Evolutionary conservation across 2,113 vertebrate genomes (phyloP).

Genomic region (Campylomormyrus tamandua): DNA sequence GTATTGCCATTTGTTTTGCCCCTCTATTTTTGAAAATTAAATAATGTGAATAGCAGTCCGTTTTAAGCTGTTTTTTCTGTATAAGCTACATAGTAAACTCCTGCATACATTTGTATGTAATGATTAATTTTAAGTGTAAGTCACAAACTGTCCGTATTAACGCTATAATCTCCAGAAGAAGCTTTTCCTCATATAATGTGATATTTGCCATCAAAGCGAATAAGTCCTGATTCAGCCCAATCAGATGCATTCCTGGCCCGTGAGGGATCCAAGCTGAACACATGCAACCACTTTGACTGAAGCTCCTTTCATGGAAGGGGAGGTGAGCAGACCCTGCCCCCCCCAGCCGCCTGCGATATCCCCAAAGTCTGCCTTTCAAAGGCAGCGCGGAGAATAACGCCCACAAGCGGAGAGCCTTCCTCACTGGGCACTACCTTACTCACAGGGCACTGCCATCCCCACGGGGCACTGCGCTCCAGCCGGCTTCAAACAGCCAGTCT

Average conservation of each 20-base stretch:
- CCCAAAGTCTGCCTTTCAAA: neutral
- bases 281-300: conserved; percentile 4
- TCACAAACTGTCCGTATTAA: neutral
- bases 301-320: neutral
- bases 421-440: too few species aligned
- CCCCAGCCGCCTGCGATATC: neutral
- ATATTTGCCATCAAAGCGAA: neutral
- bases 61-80: neutral
- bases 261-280: neutral
- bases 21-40: neutral
- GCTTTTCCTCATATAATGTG: neutral
- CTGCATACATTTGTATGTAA: neutral
- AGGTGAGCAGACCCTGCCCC: neutral
- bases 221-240: neutral
- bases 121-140: neutral
- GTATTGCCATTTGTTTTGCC: neutral
- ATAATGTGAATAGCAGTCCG: neutral
- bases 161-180: neutral
- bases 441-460: neutral
- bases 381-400: neutral
- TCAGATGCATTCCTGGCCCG: neutral
- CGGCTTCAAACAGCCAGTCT: neutral
- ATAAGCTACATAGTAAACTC: neutral
- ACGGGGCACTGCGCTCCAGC: too few species aligned
- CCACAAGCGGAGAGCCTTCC: neutral